Base-by-base conservation (phyloP, 2,113 vertebrate species). In the Crotophaga sulcirostris region DNA sequence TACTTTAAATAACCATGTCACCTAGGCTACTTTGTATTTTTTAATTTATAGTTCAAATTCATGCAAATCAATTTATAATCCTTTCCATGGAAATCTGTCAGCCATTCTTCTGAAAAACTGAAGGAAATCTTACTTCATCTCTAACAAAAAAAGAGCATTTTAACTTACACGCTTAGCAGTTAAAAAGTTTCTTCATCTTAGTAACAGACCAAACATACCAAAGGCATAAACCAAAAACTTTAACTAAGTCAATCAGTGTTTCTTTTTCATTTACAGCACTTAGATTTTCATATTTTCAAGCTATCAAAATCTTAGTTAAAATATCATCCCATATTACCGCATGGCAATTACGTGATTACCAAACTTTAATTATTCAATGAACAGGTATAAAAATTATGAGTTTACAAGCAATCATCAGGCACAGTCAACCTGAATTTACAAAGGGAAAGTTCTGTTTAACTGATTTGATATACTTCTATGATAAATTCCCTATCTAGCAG, bases 1-100 rank as follows among this genome's bases (percentile, higher is more conserved):
- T 90, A 62, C 85, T 93, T 96, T 92, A 90, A 90, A 90, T 90
- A 96, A 69, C 45, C 54, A 69, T 80, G 55, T 80, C 58, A 85
- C 51, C n/a, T 59, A 67, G 17, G 58, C 14, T 20, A 74, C 60
- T 83, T 63, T 51, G 44, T 67, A 92, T 70, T 73, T 74, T 92
- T 26, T 67, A 73, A 87, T 87, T 94, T 78, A 87, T 42, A 91
- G 34, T 25, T 84, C 26, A 93, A 90, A 95, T 85, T 88, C n/a
- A 93, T 88, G 94, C 63, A 93, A 94, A 95, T 93, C 18, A 11
- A 58, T 83, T 90, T 79, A 70, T 42, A 74, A 77, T 74, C 86
- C 67, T 58, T 83, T 62, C 25, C 72, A 73, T 45, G 40, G 51
- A 90, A 93, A 88, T 80, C 59, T 92, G 72, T 70, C 85, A 90